Conservation (phyloP, 2,113 vertebrate species). For the Setophaga coronata region DNA sequence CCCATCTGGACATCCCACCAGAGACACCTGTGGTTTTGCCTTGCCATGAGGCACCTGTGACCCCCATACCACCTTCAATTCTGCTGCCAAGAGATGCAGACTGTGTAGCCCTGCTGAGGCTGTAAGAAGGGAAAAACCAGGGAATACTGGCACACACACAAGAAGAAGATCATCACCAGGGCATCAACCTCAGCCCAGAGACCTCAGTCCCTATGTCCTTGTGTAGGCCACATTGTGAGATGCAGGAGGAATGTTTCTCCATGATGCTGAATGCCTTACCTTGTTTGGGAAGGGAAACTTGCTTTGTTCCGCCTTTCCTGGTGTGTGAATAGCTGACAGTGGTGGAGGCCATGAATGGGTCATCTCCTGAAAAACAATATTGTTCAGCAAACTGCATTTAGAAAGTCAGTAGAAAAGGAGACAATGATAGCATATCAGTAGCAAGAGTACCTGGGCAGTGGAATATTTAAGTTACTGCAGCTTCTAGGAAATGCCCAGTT, state of each 20-base stretch:
- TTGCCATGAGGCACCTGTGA: background rate
- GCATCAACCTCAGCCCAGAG: background rate
- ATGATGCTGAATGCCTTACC: slow-evolving; percentile 66
- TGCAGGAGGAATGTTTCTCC: background rate
- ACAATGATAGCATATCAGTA: background rate
- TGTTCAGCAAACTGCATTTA: slow-evolving; percentile 10
- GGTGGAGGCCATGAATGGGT: slow-evolving; percentile 89
- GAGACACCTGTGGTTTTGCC: background rate
- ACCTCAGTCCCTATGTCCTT: background rate
- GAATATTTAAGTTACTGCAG: background rate
- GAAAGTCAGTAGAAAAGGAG: background rate
- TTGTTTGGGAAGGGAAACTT: slow-evolving; percentile 86
- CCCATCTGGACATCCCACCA: background rate
- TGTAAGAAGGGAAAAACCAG: background rate
- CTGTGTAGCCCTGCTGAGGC: background rate
- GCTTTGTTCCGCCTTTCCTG: slow-evolving; percentile 82
- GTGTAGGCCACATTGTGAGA: background rate
- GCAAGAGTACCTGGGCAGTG: background rate
- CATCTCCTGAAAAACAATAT: slow-evolving; percentile 82
- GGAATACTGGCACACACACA: background rate
- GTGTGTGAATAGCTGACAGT: slow-evolving; percentile 82
- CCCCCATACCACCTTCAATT: too few relatives aligned
- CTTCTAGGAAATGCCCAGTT: slow-evolving; percentile 1
- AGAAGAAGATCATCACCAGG: background rate
- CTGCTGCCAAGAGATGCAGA: background rate